Evolutionary conservation across 2,888 invertebrate genomes (phyloP).

Genomic region (Syrphus vitripennis): DNA sequence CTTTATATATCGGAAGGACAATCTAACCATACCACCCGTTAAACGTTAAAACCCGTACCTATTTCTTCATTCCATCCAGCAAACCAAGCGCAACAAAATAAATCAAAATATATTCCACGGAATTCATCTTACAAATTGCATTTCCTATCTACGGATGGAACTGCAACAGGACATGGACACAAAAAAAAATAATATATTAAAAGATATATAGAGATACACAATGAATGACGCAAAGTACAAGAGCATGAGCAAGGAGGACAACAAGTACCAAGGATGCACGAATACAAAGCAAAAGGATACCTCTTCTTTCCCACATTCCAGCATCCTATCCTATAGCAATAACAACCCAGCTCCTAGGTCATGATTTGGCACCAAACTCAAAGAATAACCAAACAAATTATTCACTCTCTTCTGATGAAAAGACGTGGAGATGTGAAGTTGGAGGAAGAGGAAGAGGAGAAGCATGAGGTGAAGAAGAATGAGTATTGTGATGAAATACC

Average conservation of each 20-base stretch:
- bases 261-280: slow-evolving; percentile 5
- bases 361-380: slow-evolving; percentile 47
- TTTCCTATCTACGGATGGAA: slow-evolving; percentile 69
- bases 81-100: slow-evolving; percentile 54
- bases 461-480: slow-evolving; percentile 23
- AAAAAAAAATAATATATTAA: slow-evolving; percentile 12
- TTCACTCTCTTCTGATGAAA: slow-evolving; percentile 37
- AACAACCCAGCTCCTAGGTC: slow-evolving; percentile 3
- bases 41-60: not conserved
- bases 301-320: not conserved
- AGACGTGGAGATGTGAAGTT: not conserved
- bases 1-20: slow-evolving; percentile 4
- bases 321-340: not conserved
- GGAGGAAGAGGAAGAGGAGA: not conserved
- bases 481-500: slow-evolving; percentile 29
- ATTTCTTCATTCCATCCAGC: slow-evolving; percentile 14
- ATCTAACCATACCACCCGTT: not conserved
- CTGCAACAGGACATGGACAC: slow-evolving; percentile 55
- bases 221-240: slow-evolving; percentile 4
- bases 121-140: slow-evolving; percentile 71
- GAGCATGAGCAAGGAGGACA: not conserved
- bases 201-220: slow-evolving; percentile 26
- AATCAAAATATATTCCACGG: slow-evolving; percentile 69
- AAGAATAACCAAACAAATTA: slow-evolving; percentile 58
- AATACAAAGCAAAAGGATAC: slow-evolving; percentile 8